A percentile compares a stretch with the other conserved stretches of the same genome.
Conservation (phyloP, 2,113 vertebrate genomes). For the Odontophorus gujanensis region DNA sequence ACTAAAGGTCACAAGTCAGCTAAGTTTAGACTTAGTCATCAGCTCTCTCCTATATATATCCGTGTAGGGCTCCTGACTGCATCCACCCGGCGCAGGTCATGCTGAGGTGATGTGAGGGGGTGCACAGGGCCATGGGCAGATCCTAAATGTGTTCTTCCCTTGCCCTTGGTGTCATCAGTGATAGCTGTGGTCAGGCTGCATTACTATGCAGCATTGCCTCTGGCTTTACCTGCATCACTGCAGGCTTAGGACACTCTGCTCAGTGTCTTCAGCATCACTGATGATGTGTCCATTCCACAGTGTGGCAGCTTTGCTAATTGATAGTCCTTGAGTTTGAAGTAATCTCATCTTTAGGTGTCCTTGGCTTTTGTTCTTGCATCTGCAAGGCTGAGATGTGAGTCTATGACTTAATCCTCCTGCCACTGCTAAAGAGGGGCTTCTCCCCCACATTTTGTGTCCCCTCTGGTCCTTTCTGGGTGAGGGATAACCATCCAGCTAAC, state of each 20-base stretch:
- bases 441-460: background rate
- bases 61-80: background rate
- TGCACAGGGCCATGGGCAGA: background rate
- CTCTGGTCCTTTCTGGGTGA: background rate
- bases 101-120: background rate
- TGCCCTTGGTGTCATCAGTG: background rate
- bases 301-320: background rate
- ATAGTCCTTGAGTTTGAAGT: background rate
- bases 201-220: rapidly evolving
- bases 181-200: background rate
- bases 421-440: background rate
- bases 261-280: background rate
- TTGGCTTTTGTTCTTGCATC: background rate
- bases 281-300: background rate
- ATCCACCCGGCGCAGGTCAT: conserved; percentile 44
- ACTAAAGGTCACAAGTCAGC: conserved; percentile 81
- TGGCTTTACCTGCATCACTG: background rate
- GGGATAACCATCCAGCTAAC: background rate
- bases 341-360: background rate
- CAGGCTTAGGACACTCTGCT: background rate
- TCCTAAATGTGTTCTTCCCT: background rate
- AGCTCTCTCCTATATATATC: conserved; percentile 77
- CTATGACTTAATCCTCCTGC: background rate
- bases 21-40: conserved; percentile 80
- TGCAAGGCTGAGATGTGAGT: background rate